A percentile compares a stretch with the other conserved stretches of the same genome.
These are phyloP conservation scores for Anas bernieri DNA, from an alignment of 2,797 vertebrate species.

Conservation along the genomic window DNA sequence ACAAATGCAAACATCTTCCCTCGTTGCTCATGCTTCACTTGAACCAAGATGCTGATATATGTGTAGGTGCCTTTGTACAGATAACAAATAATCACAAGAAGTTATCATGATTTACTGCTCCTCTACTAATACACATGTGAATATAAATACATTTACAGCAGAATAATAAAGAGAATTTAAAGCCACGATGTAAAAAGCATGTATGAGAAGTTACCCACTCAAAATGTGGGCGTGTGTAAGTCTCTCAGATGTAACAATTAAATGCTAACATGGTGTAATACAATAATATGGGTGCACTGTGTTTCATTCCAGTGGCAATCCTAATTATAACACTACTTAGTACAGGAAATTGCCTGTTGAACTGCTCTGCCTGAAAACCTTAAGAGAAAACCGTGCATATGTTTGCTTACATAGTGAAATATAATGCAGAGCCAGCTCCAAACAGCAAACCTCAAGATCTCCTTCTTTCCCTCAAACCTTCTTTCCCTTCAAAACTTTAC, in stretches of 20 bases:
- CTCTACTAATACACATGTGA: rapidly evolving
- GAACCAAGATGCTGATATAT: background rate
- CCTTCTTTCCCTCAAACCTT: background rate
- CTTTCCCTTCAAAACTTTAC: background rate
- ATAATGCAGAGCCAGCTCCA: background rate
- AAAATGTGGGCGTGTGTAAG: background rate
- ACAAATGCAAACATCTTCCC: background rate
- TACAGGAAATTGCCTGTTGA: slow-evolving; percentile 64
- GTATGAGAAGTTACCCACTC: background rate
- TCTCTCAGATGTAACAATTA: slow-evolving; percentile 51
- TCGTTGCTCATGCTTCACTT: background rate
- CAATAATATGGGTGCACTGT: slow-evolving; percentile 34
- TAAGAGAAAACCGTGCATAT: background rate
- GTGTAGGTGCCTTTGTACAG: background rate
- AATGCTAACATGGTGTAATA: slow-evolving; percentile 59
- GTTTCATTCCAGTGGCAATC: slow-evolving; percentile 67
- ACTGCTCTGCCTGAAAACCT: slow-evolving; percentile 35
- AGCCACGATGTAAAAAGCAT: background rate
- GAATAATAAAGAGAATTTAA: background rate
- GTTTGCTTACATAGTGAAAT: slow-evolving; percentile 36
- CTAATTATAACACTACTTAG: slow-evolving; percentile 66
- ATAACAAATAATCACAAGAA: background rate
- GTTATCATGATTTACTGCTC: background rate
- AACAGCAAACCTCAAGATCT: background rate
- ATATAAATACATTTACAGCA: background rate